These are phyloP conservation scores for Tuberolachnus salignus DNA, from an alignment of 2,888 invertebrate species.

Conservation along the genomic window DNA sequence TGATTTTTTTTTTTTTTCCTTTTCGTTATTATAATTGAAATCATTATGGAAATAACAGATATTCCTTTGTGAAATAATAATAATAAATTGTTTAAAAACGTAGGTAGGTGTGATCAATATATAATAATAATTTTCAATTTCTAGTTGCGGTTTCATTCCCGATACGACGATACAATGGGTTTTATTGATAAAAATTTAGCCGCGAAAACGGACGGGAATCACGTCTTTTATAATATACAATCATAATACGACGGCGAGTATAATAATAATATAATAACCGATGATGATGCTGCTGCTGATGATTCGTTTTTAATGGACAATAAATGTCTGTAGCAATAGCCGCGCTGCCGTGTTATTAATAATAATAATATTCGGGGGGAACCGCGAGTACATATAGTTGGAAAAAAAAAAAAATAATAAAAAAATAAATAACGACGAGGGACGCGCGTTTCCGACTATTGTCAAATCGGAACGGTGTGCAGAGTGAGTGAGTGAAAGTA, in stretches of 20 bases:
- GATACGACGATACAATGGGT: slow-evolving; percentile 5
- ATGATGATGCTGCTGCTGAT: background rate
- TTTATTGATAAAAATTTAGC: slow-evolving; percentile 16
- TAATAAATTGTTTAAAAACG: background rate
- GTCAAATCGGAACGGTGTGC: slow-evolving; percentile 43
- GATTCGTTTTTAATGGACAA: slow-evolving; percentile 10
- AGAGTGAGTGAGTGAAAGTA: slow-evolving; percentile 47
- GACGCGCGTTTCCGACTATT: slow-evolving; percentile 41
- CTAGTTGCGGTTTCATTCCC: slow-evolving; percentile 4
- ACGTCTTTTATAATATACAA: background rate
- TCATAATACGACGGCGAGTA: no score
- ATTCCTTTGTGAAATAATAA: background rate
- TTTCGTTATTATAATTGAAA: no score
- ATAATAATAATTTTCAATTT: slow-evolving; percentile 25
- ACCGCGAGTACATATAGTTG: background rate
- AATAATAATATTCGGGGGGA: no score
- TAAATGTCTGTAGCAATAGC: slow-evolving; percentile 8
- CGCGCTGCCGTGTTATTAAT: no score
- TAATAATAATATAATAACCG: background rate
- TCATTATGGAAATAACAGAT: no score
- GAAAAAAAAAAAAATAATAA: background rate
- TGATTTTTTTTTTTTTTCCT: no score
- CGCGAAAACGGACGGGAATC: slow-evolving; percentile 26
- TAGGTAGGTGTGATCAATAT: no score
- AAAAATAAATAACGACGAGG: background rate